Evolutionary conservation across 2,888 invertebrate genomes (phyloP), one percentile per base, ranked within the genome.

Genomic region (Spilarctia lutea): DNA sequence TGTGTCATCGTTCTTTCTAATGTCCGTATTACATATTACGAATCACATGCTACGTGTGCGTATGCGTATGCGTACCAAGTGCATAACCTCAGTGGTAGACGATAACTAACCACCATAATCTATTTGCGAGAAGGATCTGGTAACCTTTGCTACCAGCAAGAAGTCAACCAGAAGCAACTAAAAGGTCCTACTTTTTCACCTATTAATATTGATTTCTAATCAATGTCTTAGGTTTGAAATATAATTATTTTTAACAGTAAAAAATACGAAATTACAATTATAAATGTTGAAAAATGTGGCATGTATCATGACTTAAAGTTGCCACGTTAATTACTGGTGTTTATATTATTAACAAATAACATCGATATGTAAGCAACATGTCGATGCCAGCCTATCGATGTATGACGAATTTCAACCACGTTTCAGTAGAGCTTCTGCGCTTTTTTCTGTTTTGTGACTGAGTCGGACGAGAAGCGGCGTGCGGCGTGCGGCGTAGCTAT

Each of bases 401-500:
- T 13, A 4, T 60, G 6, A 60, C 16, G 18, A 30, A 30, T 30
- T 63, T 30, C 63, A 63, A 18, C 18, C 7, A 63, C 63, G 18
- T 63, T 30, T 30, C 18, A 30, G 39, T 70, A 20, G 24, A 65
- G 18, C 74, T 74, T 74, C 74, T 74, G 42, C 7, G 11, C n/a
- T 35, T 35, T 27, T 69, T 69, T 68, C 52, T 65, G 39, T 68
- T 10, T 16, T 18, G 45, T 71, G 48, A 45, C 42, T 33, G 20
- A 30, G 24, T 68, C n/a, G 42, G 60, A 42, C 33, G 69, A 68
- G 48, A 68, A 72, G 72, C 79, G 75, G 68, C 77, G 77, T 60
- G 33, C 66, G 75, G 72, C 74, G 81, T 56, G 73, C 39, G 68
- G 79, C 80, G 90, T 90, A 90, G 88, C 89, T 90, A 91, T 91